These are phyloP conservation scores for Dufourea novaeangliae DNA, from an alignment of 1,140 invertebrate genomes.

Conservation along the genomic window DNA sequence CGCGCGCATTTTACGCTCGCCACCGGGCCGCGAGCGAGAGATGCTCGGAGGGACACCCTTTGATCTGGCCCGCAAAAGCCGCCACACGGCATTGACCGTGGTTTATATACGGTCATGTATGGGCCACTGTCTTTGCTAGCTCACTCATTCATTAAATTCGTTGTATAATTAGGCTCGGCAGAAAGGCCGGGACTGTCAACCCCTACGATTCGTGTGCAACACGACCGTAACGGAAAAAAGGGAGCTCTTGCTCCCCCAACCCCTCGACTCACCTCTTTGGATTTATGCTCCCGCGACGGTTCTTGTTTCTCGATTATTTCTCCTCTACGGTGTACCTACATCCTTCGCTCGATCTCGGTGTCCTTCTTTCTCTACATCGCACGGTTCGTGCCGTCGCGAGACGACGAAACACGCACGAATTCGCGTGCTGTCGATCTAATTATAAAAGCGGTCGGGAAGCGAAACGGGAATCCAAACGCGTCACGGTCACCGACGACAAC, in stretches of 20 bases:
- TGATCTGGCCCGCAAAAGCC: slow-evolving; percentile 79
- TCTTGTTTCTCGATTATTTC: slow-evolving; percentile 30
- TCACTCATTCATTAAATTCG: slow-evolving; percentile 82
- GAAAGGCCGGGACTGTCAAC: slow-evolving; percentile 44
- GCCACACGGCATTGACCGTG: slow-evolving; percentile 81
- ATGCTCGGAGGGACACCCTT: slow-evolving; percentile 72
- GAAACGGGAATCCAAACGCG: background rate
- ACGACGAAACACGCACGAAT: background rate
- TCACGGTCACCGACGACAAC: background rate
- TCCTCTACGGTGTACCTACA: slow-evolving; percentile 12
- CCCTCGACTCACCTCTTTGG: background rate
- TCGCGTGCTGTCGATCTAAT: slow-evolving; percentile 27
- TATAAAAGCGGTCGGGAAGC: slow-evolving; percentile 16
- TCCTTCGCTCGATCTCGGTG: background rate
- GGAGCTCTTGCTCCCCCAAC: slow-evolving; percentile 11
- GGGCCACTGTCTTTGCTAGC: slow-evolving; percentile 79
- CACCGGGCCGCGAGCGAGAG: slow-evolving; percentile 40
- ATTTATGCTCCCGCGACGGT: slow-evolving; percentile 13
- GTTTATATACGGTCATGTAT: slow-evolving; percentile 79
- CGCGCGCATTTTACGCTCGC: slow-evolving; percentile 50
- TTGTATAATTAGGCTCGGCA: slow-evolving; percentile 80
- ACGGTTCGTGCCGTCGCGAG: background rate
- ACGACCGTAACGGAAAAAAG: slow-evolving; percentile 10
- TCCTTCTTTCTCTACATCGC: slow-evolving; percentile 21
- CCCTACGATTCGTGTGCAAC: slow-evolving; percentile 24